Base-by-base conservation (phyloP, 35 echinoderm and acorn worm genomes). In the Ptychodera flava region DNA sequence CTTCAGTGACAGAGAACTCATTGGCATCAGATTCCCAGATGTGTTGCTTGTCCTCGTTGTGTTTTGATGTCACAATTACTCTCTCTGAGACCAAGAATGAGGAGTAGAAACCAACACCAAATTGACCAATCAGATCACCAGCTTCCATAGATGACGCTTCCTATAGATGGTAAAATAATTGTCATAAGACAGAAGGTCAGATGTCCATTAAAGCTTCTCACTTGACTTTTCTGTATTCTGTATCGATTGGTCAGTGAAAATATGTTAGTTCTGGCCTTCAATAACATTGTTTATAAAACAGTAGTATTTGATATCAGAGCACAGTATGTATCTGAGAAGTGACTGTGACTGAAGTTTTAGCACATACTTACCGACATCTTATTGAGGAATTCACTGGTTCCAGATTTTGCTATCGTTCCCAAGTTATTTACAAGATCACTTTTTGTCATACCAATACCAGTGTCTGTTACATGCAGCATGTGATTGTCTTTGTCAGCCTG, bases 321-420 rank as follows among this genome's bases (percentile, higher is more conserved):
- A n/a, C n/a, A n/a, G n/a, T n/a, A n/a, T n/a, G n/a, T n/a, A n/a
- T n/a, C n/a, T n/a, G n/a, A n/a, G n/a, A n/a, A n/a, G n/a, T n/a
- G n/a, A n/a, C n/a, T n/a, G n/a, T n/a, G n/a, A n/a, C n/a, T n/a
- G n/a, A n/a, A n/a, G n/a, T n/a, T n/a, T n/a, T n/a, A n/a, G 45
- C 22, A 64, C 22, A 31, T 16, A 94, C 96, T 99, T 91, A 99
- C 96, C 6, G 92, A 80, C n/a, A 99, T 88, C 81, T 88, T 92
- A 30, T 99, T 92, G 81, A 99, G 94, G 93, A 99, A 99, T 99
- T 99, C 96, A 87, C 96, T 99, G 82, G 96, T 99, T 80, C 96
- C 96, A 78, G 96, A 99, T 78, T 92, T 99, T 31, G 96, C 96
- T 84, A 99, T 99, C 14, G 96, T 99, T 37, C 96, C 96, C 35